Conservation (phyloP, 2,113 vertebrate genomes). For the Cygnus atratus region DNA sequence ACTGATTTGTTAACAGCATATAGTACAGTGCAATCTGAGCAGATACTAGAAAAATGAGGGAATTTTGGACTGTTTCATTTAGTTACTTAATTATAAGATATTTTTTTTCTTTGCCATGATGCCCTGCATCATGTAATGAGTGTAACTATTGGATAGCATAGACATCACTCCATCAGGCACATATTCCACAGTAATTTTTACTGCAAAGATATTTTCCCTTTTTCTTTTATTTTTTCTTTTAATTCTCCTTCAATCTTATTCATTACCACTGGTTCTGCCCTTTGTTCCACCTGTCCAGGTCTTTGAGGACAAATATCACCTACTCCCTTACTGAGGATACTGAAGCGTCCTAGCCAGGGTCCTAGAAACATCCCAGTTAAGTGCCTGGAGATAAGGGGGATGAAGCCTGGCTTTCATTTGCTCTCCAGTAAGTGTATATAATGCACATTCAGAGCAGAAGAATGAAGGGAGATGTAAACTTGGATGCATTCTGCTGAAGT, state of each 20-base stretch:
- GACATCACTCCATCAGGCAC: background rate
- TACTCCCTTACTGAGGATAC: background rate
- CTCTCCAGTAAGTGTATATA: background rate
- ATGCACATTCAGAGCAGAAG: background rate
- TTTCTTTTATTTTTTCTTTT: background rate
- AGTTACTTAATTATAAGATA: background rate
- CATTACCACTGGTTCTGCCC: background rate
- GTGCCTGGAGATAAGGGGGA: background rate
- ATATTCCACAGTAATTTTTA: background rate
- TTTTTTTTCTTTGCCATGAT: background rate
- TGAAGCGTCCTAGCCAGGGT: background rate
- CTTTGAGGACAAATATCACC: background rate
- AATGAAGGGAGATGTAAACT: conserved; percentile 1
- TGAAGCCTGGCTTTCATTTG: conserved; percentile 2
- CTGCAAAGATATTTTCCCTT: background rate
- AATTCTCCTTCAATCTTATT: background rate
- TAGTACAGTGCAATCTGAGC: background rate
- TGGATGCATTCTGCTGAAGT: background rate
- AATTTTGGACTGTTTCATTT: background rate
- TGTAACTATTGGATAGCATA: background rate
- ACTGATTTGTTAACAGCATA: background rate
- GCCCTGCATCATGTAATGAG: background rate
- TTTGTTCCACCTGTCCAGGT: background rate
- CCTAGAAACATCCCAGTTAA: background rate
- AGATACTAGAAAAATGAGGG: background rate